A percentile compares a stretch with the other conserved stretches of the same genome.
phyloP scores from a whole-genome alignment of 2,888 invertebrate genomes.

The Drosophila paranaensis region DNA sequence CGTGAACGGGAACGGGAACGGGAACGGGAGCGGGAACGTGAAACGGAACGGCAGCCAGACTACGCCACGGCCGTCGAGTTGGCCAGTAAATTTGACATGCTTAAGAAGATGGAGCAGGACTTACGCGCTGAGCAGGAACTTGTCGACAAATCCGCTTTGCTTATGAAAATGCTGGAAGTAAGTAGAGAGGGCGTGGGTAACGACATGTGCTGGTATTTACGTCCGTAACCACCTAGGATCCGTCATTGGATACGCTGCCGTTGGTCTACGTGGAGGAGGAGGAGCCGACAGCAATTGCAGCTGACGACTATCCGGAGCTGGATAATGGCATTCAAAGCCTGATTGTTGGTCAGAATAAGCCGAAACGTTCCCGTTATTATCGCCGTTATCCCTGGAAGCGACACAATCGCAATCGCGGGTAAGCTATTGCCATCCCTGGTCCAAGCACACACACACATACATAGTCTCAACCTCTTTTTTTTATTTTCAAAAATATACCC shows the following conservation, averaged over 20 bases:
- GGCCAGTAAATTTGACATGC: conserved; percentile 80
- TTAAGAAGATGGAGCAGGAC: conserved; percentile 82
- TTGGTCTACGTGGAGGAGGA: conserved; percentile 83
- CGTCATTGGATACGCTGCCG: conserved; percentile 82
- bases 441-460: neutral
- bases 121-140: conserved; percentile 84
- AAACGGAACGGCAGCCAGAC: conserved; percentile 63
- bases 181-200: conserved; percentile 5
- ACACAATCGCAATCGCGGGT: conserved; percentile 86
- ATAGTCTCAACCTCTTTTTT: conserved; percentile 4
- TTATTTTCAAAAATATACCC: conserved; percentile 4
- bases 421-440: conserved; percentile 45
- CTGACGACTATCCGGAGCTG: conserved; percentile 59
- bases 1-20: conserved; percentile 43
- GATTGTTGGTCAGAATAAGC: conserved; percentile 59
- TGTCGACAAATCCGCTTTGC: conserved; percentile 83
- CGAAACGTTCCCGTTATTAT: conserved; percentile 87
- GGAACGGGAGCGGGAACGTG: conserved; percentile 48
- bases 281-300: conserved; percentile 41
- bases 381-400: conserved; percentile 88
- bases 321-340: conserved; percentile 51
- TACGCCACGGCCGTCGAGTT: conserved; percentile 79
- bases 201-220: neutral
- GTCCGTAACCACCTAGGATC: conserved; percentile 70
- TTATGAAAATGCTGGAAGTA: conserved; percentile 84